A percentile compares a stretch with the other conserved stretches of the same genome.
These are phyloP conservation scores for Sylvilagus bachmani DNA, from an alignment of 2,113 vertebrate species.

Conservation along the genomic window DNA sequence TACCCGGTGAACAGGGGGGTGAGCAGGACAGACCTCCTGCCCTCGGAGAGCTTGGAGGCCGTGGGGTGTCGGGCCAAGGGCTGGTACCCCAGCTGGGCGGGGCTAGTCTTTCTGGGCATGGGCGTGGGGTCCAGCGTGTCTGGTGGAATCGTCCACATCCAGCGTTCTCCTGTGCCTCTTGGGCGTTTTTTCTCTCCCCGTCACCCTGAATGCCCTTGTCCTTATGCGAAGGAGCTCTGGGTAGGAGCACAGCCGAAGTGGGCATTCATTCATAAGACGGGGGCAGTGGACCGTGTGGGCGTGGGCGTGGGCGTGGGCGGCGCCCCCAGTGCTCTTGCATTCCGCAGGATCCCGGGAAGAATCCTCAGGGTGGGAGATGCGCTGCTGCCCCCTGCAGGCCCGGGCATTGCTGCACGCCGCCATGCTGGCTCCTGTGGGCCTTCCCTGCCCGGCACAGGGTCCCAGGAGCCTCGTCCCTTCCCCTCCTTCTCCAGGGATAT, in stretches of 20 bases:
- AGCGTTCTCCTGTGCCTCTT: neutral
- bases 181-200: neutral
- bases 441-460: neutral
- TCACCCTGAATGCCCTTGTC: neutral
- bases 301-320: neutral
- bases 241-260: neutral
- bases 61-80: neutral
- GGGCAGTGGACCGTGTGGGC: too few relatives aligned
- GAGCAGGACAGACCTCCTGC: neutral
- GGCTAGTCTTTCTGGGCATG: neutral
- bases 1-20: neutral
- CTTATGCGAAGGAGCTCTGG: neutral
- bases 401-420: neutral
- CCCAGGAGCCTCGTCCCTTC: neutral
- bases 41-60: neutral
- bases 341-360: neutral
- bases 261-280: neutral
- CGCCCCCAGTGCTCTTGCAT: neutral
- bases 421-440: neutral
- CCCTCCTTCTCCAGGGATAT: constrained; percentile 92
- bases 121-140: neutral
- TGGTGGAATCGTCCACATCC: neutral
- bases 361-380: neutral
- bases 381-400: neutral
- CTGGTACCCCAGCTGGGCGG: neutral